Evolutionary conservation across 2,797 vertebrate species (phyloP), one percentile per base, ranked within the genome.

Genomic region (Peromyscus attwateri): DNA sequence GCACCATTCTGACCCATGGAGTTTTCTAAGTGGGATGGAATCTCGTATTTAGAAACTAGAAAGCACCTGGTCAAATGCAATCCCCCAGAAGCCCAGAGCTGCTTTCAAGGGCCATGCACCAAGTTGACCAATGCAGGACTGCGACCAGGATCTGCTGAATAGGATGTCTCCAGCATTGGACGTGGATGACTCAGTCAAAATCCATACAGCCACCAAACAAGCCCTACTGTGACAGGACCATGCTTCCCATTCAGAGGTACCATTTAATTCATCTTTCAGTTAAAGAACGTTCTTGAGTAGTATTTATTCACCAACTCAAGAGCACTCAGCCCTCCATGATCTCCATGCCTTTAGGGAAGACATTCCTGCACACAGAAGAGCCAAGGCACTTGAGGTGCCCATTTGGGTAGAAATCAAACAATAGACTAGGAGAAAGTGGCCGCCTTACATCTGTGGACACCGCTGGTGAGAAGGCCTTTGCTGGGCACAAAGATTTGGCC

Each of bases 331-430:
- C 57, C 31, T 57, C 21, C 62, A 1, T 34, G 25, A 2, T 5
- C 21, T 29, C 40, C 27, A 13, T 9, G 34, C 46, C n/a, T n/a
- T 43, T 23, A 0, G 16, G 21, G 75, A 82, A 62, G 75, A 82
- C 12, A 80, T 43, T 25, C 49, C 13, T 52, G 6, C 17, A 46
- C 19, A 57, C 62, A 27, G 4, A 29, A 68, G 21, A 92, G 40
- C n/a, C 82, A 27, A 80, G 27, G 31, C 21, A 34, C 52, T 66
- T 66, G 57, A 4, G 19, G 0, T n/a, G 11, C 16, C 25, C 19
- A 62, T 62, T 90, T 17, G 17, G 25, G 31, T 23, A 85, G 77
- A 91, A 94, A 92, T 34, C 49, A 95, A 91, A 79, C 7, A 19
- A 40, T 8, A 64, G 4, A 37, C 34, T 62, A 25, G 57, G n/a